Base-by-base conservation (phyloP, 1,140 invertebrate genomes). In the Centruroides sculpturatus region DNA sequence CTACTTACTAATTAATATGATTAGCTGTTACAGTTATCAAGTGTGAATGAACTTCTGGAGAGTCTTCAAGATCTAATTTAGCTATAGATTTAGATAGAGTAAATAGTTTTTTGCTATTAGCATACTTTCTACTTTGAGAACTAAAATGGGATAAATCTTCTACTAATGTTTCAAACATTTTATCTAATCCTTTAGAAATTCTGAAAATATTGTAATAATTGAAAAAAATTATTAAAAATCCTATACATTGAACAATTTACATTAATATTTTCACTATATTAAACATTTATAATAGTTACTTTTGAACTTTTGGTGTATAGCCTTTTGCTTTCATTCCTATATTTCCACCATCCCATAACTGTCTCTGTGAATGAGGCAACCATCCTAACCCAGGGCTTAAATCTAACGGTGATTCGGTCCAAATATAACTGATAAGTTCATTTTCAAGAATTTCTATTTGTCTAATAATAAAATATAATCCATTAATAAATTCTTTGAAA, bases 291-390 rank as follows among this genome's bases (percentile, higher is more conserved):
- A 23, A 23, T 41, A 41, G 4, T 13, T 56, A 63, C 62, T 53
- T 60, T 36, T 64, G 62, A 49, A 64, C 23, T 58, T 64, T 64
- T 12, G 62, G 59, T 9, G 62, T 64, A 35, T 59, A 60, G n/a
- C 62, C 62, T 55, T 59, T 60, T 9, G 62, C 49, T 35, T 64
- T 64, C 62, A 64, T 60, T 13, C 59, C 59, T 5, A 64, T 46
- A 47, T 57, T 49, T 13, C 62, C 62, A 60, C 62, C 60, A 13
- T 64, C 52, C 59, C 59, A 60, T 9, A 55, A 50, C 13, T 49
- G 53, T 55, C 59, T 60, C 6, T 64, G 59, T 3, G 59, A 51
- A 12, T 58, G 35, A 10, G 62, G 47, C 49, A 53, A 55, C 62
- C 62, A 64, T 9, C 55, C 62, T 7, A 64, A 54, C 13, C 57